Conservation (phyloP, 2,888 invertebrate species). For the Rhingia rostrata region DNA sequence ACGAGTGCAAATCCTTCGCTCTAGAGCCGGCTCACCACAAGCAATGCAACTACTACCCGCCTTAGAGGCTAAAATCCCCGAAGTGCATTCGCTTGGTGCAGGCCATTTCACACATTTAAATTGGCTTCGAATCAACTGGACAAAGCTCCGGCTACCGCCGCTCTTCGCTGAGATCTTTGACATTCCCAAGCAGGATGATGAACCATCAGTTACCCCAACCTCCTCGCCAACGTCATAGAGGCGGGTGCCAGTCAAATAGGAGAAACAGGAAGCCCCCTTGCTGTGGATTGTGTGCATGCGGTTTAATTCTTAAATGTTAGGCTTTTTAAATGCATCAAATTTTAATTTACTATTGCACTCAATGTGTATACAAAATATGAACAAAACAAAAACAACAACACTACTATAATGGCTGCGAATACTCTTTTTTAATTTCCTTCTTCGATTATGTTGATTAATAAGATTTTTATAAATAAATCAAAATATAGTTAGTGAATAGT, state of each 20-base stretch:
- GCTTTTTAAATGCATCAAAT: conserved; percentile 56
- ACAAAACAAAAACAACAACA: conserved; percentile 56
- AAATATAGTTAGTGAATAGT: conserved; percentile 59
- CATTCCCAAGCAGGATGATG: conserved; percentile 93
- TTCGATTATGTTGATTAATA: conserved; percentile 36
- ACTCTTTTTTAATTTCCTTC: conserved; percentile 46
- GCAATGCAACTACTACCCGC: conserved; percentile 83
- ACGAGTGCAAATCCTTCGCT: conserved; percentile 87
- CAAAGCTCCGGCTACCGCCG: conserved; percentile 92
- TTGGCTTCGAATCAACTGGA: conserved; percentile 96
- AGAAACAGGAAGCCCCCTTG: conserved; percentile 8
- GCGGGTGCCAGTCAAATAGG: background rate
- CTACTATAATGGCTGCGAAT: conserved; percentile 72
- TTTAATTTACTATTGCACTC: conserved; percentile 59
- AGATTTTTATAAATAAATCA: conserved; percentile 56
- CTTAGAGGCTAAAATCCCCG: conserved; percentile 87
- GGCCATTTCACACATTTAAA: conserved; percentile 92
- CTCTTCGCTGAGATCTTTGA: conserved; percentile 98
- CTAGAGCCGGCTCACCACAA: conserved; percentile 81
- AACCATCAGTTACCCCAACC: conserved; percentile 78
- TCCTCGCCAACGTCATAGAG: conserved; percentile 50
- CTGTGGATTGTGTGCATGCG: conserved; percentile 47
- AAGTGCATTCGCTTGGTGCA: conserved; percentile 90
- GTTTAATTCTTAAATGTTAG: conserved; percentile 64
- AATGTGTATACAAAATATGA: conserved; percentile 38